Percentiles rank a stretch among this genome's conserved stretches.
These are phyloP conservation scores for Anthopleura xanthogrammica DNA, from an alignment of 92 coral and sea anemone species.

Conservation along the genomic window DNA sequence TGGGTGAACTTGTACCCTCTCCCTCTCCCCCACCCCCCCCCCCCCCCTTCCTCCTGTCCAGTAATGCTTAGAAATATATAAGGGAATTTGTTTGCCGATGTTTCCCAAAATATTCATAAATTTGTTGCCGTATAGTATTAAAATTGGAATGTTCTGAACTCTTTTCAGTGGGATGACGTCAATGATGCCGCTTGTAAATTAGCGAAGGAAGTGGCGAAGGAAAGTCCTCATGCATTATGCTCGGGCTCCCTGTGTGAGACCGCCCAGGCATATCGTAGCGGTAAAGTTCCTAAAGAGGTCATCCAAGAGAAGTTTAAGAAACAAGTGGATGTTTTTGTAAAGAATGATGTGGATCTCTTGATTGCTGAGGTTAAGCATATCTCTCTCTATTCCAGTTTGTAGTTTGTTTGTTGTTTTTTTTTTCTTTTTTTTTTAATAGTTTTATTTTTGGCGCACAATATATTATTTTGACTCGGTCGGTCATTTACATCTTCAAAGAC, in stretches of 20 bases:
- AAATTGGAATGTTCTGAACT: background rate
- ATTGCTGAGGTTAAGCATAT: constrained; percentile 65
- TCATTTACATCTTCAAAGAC: background rate
- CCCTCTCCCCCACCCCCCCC: too few relatives aligned
- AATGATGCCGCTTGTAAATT: constrained; percentile 65
- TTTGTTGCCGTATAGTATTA: background rate
- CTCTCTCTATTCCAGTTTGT: too few relatives aligned
- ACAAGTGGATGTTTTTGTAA: constrained; percentile 53
- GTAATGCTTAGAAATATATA: too few relatives aligned
- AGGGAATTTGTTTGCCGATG: background rate
- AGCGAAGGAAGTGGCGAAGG: constrained; percentile 56
- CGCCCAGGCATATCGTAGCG: constrained; percentile 29
- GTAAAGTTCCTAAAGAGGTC: constrained; percentile 48
- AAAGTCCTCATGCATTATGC: constrained; percentile 42
- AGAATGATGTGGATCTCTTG: constrained; percentile 59
- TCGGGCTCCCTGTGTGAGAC: constrained; percentile 70
- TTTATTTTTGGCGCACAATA: too few relatives aligned
- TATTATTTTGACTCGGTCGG: background rate
- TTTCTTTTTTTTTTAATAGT: too few relatives aligned
- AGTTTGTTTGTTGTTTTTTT: too few relatives aligned
- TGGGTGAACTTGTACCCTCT: too few relatives aligned
- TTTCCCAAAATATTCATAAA: background rate
- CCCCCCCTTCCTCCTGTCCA: too few relatives aligned
- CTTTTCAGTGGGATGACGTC: constrained; percentile 45
- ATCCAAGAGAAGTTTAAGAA: constrained; percentile 56